A percentile compares a stretch with the other conserved stretches of the same genome.
Conservation (phyloP, 2,888 invertebrate genomes). For the Electrophaes corylata region DNA sequence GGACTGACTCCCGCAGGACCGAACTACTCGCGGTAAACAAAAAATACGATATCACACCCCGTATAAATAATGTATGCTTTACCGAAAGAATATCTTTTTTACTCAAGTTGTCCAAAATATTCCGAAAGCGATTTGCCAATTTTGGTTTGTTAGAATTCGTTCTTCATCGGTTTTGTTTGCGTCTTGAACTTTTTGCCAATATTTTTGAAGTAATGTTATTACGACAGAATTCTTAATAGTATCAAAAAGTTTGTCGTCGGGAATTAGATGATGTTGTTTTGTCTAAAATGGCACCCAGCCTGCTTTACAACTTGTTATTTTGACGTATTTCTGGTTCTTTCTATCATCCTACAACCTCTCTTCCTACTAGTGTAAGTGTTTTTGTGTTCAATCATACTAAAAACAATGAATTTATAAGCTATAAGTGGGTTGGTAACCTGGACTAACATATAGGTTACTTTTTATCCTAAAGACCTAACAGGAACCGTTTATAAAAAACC, state of each 20-base stretch:
- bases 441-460: too few species aligned
- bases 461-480: too few species aligned
- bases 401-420: too few species aligned
- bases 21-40: constrained; percentile 56
- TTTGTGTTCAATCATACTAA: too few species aligned
- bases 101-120: constrained; percentile 38
- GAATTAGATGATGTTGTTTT: constrained; percentile 28
- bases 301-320: constrained; percentile 9
- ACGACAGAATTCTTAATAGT: constrained; percentile 20
- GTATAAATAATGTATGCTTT: constrained; percentile 56
- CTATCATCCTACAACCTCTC: too few species aligned
- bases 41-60: constrained; percentile 52
- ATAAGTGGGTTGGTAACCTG: too few species aligned
- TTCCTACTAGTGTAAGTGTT: too few species aligned
- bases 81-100: constrained; percentile 48
- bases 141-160: constrained; percentile 30
- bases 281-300: constrained; percentile 10
- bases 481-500: too few species aligned
- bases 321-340: too few species aligned
- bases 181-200: constrained; percentile 33
- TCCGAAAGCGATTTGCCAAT: constrained; percentile 38
- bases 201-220: constrained; percentile 29
- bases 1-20: constrained; percentile 45
- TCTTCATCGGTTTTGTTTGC: constrained; percentile 26
- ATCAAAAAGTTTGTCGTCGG: constrained; percentile 30